Conservation (phyloP, 1,140 invertebrate species). For the Drosophila mayri region DNA sequence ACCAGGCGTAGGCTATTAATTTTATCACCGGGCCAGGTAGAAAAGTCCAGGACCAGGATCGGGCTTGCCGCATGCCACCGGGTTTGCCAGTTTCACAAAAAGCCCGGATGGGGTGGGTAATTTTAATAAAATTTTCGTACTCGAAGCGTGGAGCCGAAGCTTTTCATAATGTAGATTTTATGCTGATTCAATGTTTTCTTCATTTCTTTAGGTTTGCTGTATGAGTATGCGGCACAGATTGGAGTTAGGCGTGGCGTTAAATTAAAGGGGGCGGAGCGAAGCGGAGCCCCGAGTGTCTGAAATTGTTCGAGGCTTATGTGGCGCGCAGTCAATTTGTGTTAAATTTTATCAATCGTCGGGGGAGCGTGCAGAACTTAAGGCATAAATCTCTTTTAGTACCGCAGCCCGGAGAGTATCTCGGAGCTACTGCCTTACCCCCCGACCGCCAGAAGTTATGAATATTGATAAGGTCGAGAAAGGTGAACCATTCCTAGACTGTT, state of each 20-base stretch:
- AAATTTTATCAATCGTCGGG: slow-evolving; percentile 57
- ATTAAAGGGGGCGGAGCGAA: slow-evolving; percentile 26
- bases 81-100: slow-evolving; percentile 20
- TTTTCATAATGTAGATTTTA: slow-evolving; percentile 68
- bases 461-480: slow-evolving; percentile 56
- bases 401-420: slow-evolving; percentile 12
- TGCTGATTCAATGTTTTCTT: slow-evolving; percentile 66
- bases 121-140: slow-evolving; percentile 66
- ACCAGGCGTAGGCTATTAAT: slow-evolving; percentile 68
- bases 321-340: slow-evolving; percentile 45
- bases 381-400: slow-evolving; percentile 50
- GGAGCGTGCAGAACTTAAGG: slow-evolving; percentile 44
- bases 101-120: slow-evolving; percentile 40
- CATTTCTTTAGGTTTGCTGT: slow-evolving; percentile 27
- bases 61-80: slow-evolving; percentile 11
- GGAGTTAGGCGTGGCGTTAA: slow-evolving; percentile 58
- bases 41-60: slow-evolving; percentile 29
- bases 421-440: slow-evolving; percentile 6
- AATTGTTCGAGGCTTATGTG: slow-evolving; percentile 45
- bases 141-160: slow-evolving; percentile 57
- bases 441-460: slow-evolving; percentile 55
- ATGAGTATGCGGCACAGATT: slow-evolving; percentile 48
- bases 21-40: slow-evolving; percentile 57
- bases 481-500: slow-evolving; percentile 31
- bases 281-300: not conserved